Base-by-base conservation (phyloP, 2,113 vertebrate species). In the Panthera tigris region DNA sequence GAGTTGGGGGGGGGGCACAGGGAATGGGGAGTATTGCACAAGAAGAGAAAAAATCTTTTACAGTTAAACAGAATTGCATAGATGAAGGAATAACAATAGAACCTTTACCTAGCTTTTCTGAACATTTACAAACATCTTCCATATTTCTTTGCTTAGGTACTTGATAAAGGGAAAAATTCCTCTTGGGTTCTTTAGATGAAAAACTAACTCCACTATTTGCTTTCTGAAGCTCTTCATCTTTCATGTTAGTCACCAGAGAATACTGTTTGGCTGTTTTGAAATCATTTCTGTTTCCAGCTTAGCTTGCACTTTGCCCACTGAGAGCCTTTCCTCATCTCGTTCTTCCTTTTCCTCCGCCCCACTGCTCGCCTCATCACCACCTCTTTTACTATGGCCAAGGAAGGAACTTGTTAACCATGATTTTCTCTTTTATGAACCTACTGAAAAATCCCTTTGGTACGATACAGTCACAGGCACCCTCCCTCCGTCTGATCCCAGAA, bases 211-310 rank as follows among this genome's bases (percentile, higher is more conserved):
- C 48, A 39, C 68, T 86, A 48, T 69, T 94, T 95, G 57, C 33
- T 94, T 31, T 73, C 69, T 33, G 50, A 84, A 81, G 85, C 87
- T 29, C 29, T 89, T 94, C 36, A 63, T 89, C 81, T 94, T 96
- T 94, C 27, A 45, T 85, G 95, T 78, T 93, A 45, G 19, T 92
- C 84, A 76, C 78, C 52, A 82, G 94, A 91, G 97, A 92, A 88
- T 91, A 57, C 57, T 63, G 4, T 93, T 92, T 78, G 80, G 27
- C 84, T 95, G 5, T 92, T 96, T 96, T 94, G 94, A 95, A 96
- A 93, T 93, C 4, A 25, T 63, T 92, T 74, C 41, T 88, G 41
- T 87, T 92, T 80, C 91, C 52, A 33, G 16, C 33, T 65, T 79
- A 45, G 41, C 68, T 57, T 79, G 57, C 18, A 3, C 94, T 87